Evolutionary conservation across 2,797 vertebrate species (phyloP).

Genomic region (Amphiprion clarkii): DNA sequence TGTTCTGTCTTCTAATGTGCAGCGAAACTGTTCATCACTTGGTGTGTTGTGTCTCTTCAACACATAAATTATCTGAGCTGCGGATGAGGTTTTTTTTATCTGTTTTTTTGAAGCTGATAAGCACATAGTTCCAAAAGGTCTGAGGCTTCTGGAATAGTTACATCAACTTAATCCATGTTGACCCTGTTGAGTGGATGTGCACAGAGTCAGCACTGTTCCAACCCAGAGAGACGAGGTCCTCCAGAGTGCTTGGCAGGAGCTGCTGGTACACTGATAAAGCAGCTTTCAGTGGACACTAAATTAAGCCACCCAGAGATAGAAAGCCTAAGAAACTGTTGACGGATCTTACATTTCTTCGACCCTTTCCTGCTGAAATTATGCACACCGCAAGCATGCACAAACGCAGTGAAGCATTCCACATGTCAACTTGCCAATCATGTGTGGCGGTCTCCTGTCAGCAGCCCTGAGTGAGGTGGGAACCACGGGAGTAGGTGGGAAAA

Average conservation of each 20-base stretch:
- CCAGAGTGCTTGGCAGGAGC: constrained; percentile 43
- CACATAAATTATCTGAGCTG: constrained; percentile 1
- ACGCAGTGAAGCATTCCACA: constrained; percentile 41
- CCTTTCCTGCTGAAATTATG: constrained; percentile 28
- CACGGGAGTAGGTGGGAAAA: constrained; percentile 36
- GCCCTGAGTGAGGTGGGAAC: constrained; percentile 56
- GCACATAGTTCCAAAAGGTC: neutral
- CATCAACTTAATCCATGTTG: constrained; percentile 24
- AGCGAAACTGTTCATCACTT: constrained; percentile 9
- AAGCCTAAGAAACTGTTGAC: constrained; percentile 30
- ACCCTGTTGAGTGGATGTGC: constrained; percentile 25
- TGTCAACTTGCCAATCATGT: constrained; percentile 47
- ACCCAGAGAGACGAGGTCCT: constrained; percentile 38
- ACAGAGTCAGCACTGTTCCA: constrained; percentile 13
- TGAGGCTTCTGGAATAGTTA: constrained; percentile 8
- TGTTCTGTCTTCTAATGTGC: constrained; percentile 16
- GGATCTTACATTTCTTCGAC: constrained; percentile 25
- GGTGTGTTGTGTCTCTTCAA: constrained; percentile 5
- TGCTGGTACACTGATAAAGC: constrained; percentile 61
- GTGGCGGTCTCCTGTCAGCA: constrained; percentile 52
- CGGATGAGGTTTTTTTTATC: neutral
- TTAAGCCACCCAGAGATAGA: constrained; percentile 54
- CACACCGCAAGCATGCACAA: constrained; percentile 15
- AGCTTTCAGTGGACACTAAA: constrained; percentile 58
- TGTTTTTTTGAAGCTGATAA: constrained; percentile 4